These are phyloP conservation scores for Python bivittatus DNA, from an alignment of 2,113 vertebrate species.

Conservation along the genomic window DNA sequence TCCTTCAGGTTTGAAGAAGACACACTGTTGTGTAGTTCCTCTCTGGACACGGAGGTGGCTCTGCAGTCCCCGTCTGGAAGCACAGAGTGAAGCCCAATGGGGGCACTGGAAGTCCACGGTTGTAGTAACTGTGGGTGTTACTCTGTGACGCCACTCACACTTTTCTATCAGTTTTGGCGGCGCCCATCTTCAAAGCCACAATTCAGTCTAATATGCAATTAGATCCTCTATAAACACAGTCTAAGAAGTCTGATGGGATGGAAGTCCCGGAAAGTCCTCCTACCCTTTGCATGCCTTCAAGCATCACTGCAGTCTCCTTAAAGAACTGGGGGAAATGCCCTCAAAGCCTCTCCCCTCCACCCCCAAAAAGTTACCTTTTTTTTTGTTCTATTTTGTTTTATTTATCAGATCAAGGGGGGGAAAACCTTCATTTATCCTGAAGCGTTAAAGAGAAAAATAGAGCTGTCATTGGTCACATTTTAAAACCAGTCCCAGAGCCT, in stretches of 20 bases:
- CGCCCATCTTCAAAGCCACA: too few species aligned
- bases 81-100: too few species aligned
- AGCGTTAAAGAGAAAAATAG: slow-evolving; percentile 4
- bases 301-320: slow-evolving; percentile 10
- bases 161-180: too few species aligned
- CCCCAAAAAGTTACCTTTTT: too few species aligned
- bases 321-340: slow-evolving; percentile 17
- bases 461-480: not conserved
- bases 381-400: not conserved
- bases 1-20: too few species aligned
- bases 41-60: too few species aligned
- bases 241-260: slow-evolving; percentile 21
- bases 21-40: too few species aligned
- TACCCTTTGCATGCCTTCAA: slow-evolving; percentile 29
- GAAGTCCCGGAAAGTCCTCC: slow-evolving; percentile 12
- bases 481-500: not conserved
- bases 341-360: too few species aligned
- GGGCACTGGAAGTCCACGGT: too few species aligned
- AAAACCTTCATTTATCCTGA: not conserved
- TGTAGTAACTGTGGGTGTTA: too few species aligned
- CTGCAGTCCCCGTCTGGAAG: too few species aligned
- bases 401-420: not conserved
- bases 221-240: slow-evolving; percentile 40
- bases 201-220: slow-evolving; percentile 45
- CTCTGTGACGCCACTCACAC: too few species aligned